Conservation (phyloP, 2,888 invertebrate species). For the Rotaria macrura region DNA sequence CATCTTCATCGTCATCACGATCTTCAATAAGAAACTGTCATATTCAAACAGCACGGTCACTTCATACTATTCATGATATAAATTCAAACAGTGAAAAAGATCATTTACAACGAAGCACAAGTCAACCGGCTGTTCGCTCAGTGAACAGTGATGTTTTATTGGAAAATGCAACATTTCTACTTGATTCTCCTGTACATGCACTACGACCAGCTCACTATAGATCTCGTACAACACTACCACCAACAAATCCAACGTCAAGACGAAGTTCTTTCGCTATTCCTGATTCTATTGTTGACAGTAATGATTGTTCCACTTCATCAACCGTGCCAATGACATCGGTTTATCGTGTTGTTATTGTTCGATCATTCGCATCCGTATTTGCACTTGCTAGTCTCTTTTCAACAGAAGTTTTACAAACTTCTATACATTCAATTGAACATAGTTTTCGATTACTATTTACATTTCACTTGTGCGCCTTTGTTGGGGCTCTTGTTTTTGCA, state of each 20-base stretch:
- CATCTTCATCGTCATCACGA: not conserved
- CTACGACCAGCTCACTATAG: not conserved
- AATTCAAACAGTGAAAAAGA: no score
- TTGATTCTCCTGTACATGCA: conserved; percentile 5
- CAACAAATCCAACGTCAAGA: not conserved
- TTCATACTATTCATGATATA: not conserved
- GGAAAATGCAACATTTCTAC: not conserved
- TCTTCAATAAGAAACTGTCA: not conserved
- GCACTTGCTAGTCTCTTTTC: not conserved
- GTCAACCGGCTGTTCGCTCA: not conserved
- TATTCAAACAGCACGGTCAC: not conserved
- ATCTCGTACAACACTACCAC: not conserved
- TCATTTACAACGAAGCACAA: not conserved
- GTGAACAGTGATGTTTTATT: not conserved
- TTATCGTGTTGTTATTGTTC: not conserved
- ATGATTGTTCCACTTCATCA: not conserved
- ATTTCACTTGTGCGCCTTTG: not conserved
- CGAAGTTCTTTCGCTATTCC: not conserved
- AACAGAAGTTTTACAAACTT: conserved; percentile 17
- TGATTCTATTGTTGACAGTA: not conserved
- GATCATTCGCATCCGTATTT: not conserved
- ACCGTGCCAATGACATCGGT: not conserved
- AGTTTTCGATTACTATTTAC: not conserved
- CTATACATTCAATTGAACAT: not conserved
- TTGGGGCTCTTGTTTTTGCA: not conserved